Evolutionary conservation across 2,113 vertebrate species (phyloP), one percentile per base, ranked within the genome.

Genomic region (Felis catus): DNA sequence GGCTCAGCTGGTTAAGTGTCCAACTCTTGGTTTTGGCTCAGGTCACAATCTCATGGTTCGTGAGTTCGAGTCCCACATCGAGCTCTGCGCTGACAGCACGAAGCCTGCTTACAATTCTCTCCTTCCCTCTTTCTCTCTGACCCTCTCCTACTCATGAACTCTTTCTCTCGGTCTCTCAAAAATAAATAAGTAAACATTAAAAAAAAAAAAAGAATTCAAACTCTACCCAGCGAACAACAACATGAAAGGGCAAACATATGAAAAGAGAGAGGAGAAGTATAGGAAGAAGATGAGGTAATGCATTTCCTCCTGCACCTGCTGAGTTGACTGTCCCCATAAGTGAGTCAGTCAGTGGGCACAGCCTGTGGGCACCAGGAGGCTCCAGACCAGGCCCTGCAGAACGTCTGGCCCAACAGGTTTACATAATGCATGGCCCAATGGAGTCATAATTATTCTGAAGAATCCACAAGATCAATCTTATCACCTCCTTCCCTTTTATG

Each of bases 401-500:
- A 80, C 29, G 7, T 73, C 74, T 19, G 45, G 39, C 39, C 87
- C 66, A 2, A 29, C 9, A 5, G 11, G 25, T 79, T 45, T 51
- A 51, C 1, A 25, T 0, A 33, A n/a, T 0, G 0, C 31, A 1
- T 0, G 29, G 76, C 45, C 58, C 33, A 68, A 45, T 11, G 18
- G 79, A 86, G 79, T 53, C 41, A 21, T 5, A 5, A 1, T 79
- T 33, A 18, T 11, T 65, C 68, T 16, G 25, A 85, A 68, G 41
- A 45, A 58, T 27, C 53, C 45, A 15, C 66, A 16, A 63, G 39
- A 80, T 58, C 61, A 10, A 63, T 65, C 89, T 48, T 16, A 66
- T 11, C 3, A 4, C 45, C 83, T 81, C 87, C 76, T 65, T 94
- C 91, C 85, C 80, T 87, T 71, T 41, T 65, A 70, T 3, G 82